phyloP scores from a whole-genome alignment of 92 coral and sea anemone genomes.

The Phenganax subtilis region DNA sequence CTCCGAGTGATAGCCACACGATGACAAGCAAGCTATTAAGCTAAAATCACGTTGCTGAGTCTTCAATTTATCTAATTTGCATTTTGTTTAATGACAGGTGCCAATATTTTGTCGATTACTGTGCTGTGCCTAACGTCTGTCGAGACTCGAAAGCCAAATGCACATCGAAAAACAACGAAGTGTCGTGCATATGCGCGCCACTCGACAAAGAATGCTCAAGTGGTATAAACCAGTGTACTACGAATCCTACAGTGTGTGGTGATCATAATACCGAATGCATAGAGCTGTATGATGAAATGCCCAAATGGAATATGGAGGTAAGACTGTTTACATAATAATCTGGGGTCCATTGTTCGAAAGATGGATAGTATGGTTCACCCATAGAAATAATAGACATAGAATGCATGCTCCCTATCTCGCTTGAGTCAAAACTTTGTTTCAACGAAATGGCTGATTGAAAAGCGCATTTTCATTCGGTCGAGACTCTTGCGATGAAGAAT shows the following conservation, averaged over 20 bases:
- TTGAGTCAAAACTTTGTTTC: too few species aligned
- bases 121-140: conserved; percentile 68
- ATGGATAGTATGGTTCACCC: too few species aligned
- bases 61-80: neutral
- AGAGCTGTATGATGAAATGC: conserved; percentile 67
- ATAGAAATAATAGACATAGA: too few species aligned
- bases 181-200: conserved; percentile 68
- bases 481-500: too few species aligned
- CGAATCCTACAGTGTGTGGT: conserved; percentile 78
- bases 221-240: conserved; percentile 89
- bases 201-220: conserved; percentile 51
- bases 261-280: conserved; percentile 61
- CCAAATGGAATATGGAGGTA: conserved; percentile 71
- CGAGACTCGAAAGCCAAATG: conserved; percentile 57
- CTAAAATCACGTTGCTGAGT: too few species aligned
- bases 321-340: conserved; percentile 1
- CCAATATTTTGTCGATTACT: conserved; percentile 87
- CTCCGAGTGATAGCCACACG: too few species aligned
- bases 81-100: conserved; percentile 47
- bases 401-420: too few species aligned
- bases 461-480: too few species aligned
- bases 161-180: conserved; percentile 71
- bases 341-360: too few species aligned
- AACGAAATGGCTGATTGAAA: too few species aligned
- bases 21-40: too few species aligned